phyloP scores from a whole-genome alignment of 2,888 invertebrate genomes.

The Eurois occulta region DNA sequence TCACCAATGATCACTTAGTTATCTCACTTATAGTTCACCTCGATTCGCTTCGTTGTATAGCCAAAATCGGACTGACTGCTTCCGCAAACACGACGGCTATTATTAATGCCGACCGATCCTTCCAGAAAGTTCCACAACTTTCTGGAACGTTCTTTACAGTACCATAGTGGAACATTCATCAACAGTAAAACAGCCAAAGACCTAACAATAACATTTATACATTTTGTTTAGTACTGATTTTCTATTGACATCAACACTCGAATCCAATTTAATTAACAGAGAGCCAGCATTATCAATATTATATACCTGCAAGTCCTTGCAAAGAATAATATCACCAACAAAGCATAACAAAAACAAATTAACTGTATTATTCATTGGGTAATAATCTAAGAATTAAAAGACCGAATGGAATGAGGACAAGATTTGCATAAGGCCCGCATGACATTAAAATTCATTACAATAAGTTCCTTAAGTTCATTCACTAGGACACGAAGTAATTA shows the following conservation, averaged over 20 bases:
- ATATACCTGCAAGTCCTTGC: background rate
- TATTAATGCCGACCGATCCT: background rate
- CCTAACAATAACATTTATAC: background rate
- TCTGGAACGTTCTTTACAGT: background rate
- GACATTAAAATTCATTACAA: constrained; percentile 81
- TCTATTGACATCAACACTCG: background rate
- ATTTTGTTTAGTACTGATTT: background rate
- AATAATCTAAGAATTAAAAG: constrained; percentile 71
- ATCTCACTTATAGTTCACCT: background rate
- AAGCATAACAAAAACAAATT: constrained; percentile 43
- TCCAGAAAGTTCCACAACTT: background rate
- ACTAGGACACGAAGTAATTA: constrained; percentile 62
- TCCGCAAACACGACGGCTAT: background rate
- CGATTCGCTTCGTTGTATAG: background rate
- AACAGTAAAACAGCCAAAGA: background rate
- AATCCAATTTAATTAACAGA: background rate
- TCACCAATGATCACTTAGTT: too few relatives aligned
- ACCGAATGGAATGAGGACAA: constrained; percentile 71
- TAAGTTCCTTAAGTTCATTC: constrained; percentile 73
- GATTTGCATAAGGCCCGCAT: constrained; percentile 81
- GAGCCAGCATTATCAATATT: too few relatives aligned
- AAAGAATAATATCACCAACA: constrained; percentile 3
- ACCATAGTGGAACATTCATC: background rate
- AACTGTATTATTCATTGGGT: constrained; percentile 62
- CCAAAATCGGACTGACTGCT: background rate